Base-by-base conservation (phyloP, 37 sponge, comb jelly and placozoan genomes). In the Beroe forskalii region DNA sequence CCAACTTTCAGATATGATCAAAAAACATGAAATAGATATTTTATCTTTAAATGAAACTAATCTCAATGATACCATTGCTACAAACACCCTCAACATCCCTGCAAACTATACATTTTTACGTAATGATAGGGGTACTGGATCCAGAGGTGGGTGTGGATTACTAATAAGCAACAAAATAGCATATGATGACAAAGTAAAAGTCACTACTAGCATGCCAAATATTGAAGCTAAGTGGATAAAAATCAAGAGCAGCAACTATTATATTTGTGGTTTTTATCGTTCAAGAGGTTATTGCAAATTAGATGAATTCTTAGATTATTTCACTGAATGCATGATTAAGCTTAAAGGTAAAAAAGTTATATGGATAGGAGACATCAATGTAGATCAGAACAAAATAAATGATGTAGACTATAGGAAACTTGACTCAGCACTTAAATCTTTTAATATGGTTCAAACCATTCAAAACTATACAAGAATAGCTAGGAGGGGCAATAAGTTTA, bases 301-400 rank as follows among this genome's bases (percentile, higher is more conserved):
- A 22, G 30, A 64, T 22, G 66, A 30, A 8, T 64, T 64, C 17
- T 23, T 64, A 30, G 66, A 64, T 64, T 64, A 64, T 23, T 30
- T 64, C 3, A 64, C 66, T 64, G 66, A 64, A 27, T 64, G 66
- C 31, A 64, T 64, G 66, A 64, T 3, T 6, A 64, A 64, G 17
- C 17, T 64, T 8, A 23, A 64, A 64, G 66, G 66, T 23, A 27
- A 27, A 22, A 64, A 64, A 64, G 66, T 64, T n/a, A 27, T 64
- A 23, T 64, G 66, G 66, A 64, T 64, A 30, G 66, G 66, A 8
- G 66, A 64, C 17, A 27, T 64, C 30, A 64, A 64, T 64, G 17
- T 64, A 8, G 66, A 64, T 64, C 66, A 64, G 31, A 64, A 64
- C 31, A 64, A 64, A 23, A 64, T 64, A n/a, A 64, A 64, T 64